These are phyloP conservation scores for Sturnira hondurensis DNA, from an alignment of 2,113 vertebrate genomes.

Conservation along the genomic window DNA sequence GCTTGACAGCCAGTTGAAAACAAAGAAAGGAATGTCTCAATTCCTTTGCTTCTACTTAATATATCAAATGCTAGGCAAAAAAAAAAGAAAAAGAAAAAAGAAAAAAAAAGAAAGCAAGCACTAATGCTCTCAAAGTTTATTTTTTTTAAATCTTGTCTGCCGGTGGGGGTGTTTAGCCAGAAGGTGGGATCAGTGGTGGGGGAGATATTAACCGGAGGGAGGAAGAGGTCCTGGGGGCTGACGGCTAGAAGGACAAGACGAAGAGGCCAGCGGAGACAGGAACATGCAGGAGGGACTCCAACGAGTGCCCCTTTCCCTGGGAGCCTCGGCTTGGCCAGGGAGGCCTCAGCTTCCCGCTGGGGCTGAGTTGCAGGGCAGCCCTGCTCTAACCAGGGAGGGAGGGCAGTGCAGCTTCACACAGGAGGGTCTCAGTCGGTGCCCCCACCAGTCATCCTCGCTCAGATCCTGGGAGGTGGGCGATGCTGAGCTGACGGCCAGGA, in stretches of 20 bases:
- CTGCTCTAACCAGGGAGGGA: not conserved
- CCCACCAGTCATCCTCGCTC: no score
- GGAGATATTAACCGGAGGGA: not conserved
- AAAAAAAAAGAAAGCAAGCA: no score
- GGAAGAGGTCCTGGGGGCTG: not conserved
- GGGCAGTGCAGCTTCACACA: fast-evolving
- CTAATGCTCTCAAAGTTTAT: not conserved
- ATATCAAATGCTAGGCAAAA: not conserved
- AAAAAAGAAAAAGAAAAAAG: no score
- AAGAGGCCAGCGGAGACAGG: not conserved
- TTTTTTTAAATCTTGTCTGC: not conserved
- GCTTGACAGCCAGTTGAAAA: conserved; percentile 36
- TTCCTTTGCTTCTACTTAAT: conserved; percentile 25
- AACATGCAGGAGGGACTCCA: not conserved
- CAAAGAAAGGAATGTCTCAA: conserved; percentile 42
- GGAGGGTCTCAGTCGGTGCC: not conserved
- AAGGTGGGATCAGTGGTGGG: not conserved
- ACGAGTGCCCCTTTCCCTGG: not conserved
- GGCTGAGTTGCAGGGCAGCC: not conserved
- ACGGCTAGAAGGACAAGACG: not conserved
- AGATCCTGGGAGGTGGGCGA: not conserved
- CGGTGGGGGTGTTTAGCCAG: not conserved
- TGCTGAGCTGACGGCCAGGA: not conserved
- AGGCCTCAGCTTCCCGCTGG: not conserved
- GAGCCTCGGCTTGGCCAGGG: not conserved